Conservation (phyloP, 2,888 invertebrate genomes). For the Sisyra terminalis region DNA sequence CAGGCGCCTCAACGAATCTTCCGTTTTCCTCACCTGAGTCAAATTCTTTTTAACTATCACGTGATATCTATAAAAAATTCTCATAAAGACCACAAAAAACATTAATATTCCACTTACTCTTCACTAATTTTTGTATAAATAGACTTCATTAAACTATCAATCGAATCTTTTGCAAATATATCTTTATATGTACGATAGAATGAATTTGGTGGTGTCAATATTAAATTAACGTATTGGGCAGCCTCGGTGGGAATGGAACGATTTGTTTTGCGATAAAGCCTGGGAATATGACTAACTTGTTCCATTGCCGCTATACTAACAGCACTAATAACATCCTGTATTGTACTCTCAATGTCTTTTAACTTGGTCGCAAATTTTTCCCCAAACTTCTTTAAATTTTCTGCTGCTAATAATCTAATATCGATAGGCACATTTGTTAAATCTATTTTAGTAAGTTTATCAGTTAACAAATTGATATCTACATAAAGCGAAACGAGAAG, state of each 20-base stretch:
- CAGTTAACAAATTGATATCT: conserved; percentile 23
- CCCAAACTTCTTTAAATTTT: conserved; percentile 11
- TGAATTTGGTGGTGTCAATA: conserved; percentile 39
- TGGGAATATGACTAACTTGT: conserved; percentile 84
- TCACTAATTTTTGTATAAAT: conserved; percentile 29
- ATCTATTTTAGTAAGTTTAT: conserved; percentile 18
- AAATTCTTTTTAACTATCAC: conserved; percentile 72
- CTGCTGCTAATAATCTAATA: not conserved
- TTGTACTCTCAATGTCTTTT: conserved; percentile 23
- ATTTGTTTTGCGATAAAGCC: conserved; percentile 83
- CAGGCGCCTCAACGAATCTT: conserved; percentile 80
- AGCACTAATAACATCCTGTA: conserved; percentile 24
- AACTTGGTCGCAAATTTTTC: conserved; percentile 10
- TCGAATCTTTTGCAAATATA: conserved; percentile 23
- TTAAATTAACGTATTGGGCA: conserved; percentile 59
- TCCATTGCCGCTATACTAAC: conserved; percentile 28
- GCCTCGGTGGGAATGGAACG: conserved; percentile 68
- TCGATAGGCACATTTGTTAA: conserved; percentile 2
- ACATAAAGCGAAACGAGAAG: conserved; percentile 26
- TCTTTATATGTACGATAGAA: conserved; percentile 34
- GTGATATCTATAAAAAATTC: conserved; percentile 34
- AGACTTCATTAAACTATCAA: conserved; percentile 25
- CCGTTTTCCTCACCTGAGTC: conserved; percentile 86
- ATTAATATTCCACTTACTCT: conserved; percentile 25
- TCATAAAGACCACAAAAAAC: not conserved